These are phyloP conservation scores for Lineus longissimus DNA, from an alignment of 1,140 invertebrate genomes.

Conservation along the genomic window DNA sequence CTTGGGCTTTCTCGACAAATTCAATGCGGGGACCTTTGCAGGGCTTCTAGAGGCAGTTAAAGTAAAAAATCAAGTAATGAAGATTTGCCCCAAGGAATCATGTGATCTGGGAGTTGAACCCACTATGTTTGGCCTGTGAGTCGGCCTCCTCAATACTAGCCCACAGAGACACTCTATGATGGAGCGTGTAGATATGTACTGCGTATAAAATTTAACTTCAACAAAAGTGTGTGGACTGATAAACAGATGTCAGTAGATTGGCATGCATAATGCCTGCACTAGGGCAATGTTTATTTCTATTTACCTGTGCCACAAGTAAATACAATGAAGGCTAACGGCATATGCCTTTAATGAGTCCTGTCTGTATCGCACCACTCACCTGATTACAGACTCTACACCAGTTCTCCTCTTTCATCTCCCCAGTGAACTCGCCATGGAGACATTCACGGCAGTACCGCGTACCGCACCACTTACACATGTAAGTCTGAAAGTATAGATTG, in stretches of 20 bases:
- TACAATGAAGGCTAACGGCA: background rate
- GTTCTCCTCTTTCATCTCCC: constrained; percentile 26
- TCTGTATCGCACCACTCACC: constrained; percentile 12
- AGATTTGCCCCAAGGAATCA: background rate
- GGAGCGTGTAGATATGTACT: no score
- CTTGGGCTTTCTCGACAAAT: no score
- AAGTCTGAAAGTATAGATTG: constrained; percentile 32
- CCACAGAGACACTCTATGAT: no score
- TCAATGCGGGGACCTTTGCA: background rate
- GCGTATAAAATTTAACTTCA: no score
- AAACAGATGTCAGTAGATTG: no score
- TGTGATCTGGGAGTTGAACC: no score
- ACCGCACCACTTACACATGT: constrained; percentile 48
- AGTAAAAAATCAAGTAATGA: background rate
- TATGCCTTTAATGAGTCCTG: background rate
- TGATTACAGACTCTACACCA: constrained; percentile 36
- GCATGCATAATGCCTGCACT: no score
- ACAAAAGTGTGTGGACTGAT: no score
- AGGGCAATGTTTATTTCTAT: no score
- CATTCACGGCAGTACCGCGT: constrained; percentile 43
- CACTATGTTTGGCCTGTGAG: no score
- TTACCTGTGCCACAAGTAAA: no score
- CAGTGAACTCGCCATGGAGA: constrained; percentile 35
- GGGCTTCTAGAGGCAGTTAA: background rate
- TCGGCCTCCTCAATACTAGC: no score